Evolutionary conservation across 2,113 vertebrate species (phyloP), one percentile per base, ranked within the genome.

Genomic region (Alethe castanea): DNA sequence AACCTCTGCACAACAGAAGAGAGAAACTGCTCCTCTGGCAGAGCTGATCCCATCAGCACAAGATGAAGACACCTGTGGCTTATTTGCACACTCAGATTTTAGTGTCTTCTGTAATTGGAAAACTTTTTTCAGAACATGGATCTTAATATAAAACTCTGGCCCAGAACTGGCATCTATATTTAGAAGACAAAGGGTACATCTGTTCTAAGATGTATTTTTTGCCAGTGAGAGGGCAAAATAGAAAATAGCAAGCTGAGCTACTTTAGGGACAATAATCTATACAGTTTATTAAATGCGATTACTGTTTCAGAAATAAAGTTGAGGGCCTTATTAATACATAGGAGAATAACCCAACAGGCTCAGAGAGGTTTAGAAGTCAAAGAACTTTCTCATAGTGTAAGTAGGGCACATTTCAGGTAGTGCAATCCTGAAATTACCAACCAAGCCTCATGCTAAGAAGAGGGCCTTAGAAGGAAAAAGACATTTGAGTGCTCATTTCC

Each of bases 151-250:
- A 90, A 92, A 81, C 42, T 40, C 69, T 86, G 81, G 48, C 92
- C 92, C 77, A 95, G 91, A 97, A 96, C 92, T 47, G 28, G 83
- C 36, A 81, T 61, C 92, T 95, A 92, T 95, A 95, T 95, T 97
- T 95, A 92, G 96, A 87, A 91, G 81, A 94, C 81, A 91, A 92
- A 95, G 19, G 70, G 45, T 77, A 77, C 33, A 52, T 64, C 59
- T 78, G 31, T 72, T 86, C 81, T 86, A 62, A 90, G 81, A 77
- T n/a, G 20, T 60, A 54, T 12, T 74, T 93, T 92, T 82, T 94
- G 48, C 36, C 54, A 90, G 66, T 0, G 18, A 95, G 64, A 92
- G 73, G 56, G 67, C 65, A 90, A 74, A 83, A 54, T 23, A 85
- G 66, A 85, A 89, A 87, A 77, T 59, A 62, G 35, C 67, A 91